A percentile compares a stretch with the other conserved stretches of the same genome.
Evolutionary conservation across 2,888 invertebrate genomes (phyloP).

Genomic region (Stenodema calcarata): DNA sequence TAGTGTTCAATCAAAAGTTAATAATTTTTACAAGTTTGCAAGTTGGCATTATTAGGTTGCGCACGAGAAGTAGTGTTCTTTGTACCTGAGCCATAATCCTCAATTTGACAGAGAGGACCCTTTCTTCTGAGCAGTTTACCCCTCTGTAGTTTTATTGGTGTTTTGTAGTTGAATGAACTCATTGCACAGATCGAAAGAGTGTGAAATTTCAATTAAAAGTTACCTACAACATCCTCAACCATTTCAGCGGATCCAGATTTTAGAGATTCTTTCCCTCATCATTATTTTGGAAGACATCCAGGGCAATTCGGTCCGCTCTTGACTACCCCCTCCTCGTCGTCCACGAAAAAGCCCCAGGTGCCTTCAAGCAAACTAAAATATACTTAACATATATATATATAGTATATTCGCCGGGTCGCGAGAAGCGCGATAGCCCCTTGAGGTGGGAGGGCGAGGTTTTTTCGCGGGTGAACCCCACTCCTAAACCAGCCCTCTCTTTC

Average conservation of each 20-base stretch:
- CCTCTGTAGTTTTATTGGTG: too few relatives aligned
- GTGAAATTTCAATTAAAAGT: not conserved
- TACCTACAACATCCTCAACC: not conserved
- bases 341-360: slow-evolving; percentile 45
- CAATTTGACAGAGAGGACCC: not conserved
- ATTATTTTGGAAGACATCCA: slow-evolving; percentile 30
- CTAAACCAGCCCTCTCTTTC: not conserved
- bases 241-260: not conserved
- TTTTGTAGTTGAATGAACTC: not conserved
- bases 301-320: slow-evolving; percentile 25
- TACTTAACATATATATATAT: slow-evolving; percentile 47
- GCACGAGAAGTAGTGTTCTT: too few relatives aligned
- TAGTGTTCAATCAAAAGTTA: too few relatives aligned
- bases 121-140: too few relatives aligned
- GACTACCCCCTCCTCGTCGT: not conserved
- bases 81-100: not conserved
- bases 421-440: not conserved
- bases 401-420: slow-evolving; percentile 40
- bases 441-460: not conserved
- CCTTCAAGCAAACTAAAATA: slow-evolving; percentile 48
- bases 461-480: not conserved
- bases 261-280: slow-evolving; percentile 10
- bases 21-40: too few relatives aligned
- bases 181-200: not conserved
- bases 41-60: too few relatives aligned